A percentile compares a stretch with the other conserved stretches of the same genome.
Conservation (phyloP, 2,888 invertebrate genomes). For the Eueremaeus valkanovi region DNA sequence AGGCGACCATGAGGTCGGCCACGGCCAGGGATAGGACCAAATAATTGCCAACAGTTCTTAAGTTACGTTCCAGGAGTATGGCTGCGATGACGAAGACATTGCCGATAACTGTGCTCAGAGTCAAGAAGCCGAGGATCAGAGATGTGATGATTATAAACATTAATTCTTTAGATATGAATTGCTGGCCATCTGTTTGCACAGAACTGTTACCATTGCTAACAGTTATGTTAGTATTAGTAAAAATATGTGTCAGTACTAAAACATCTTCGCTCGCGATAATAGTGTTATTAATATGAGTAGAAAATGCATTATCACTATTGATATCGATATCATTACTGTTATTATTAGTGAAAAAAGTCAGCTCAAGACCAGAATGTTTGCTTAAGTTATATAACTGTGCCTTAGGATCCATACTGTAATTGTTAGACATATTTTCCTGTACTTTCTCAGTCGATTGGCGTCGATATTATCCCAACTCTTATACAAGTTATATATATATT, state of each 20-base stretch:
- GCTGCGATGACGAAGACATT: conserved; percentile 98
- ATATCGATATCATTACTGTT: neutral
- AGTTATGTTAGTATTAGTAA: neutral
- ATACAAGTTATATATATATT: too few species aligned
- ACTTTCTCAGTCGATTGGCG: too few species aligned
- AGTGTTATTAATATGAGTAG: neutral
- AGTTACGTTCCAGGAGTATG: conserved; percentile 83
- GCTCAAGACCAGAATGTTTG: neutral
- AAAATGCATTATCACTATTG: neutral
- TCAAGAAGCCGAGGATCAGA: conserved; percentile 40
- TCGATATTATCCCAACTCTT: too few species aligned
- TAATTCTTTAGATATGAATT: neutral
- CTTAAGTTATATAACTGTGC: neutral
- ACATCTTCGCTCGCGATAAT: neutral
- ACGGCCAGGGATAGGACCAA: conserved; percentile 93
- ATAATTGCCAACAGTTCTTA: conserved; percentile 93
- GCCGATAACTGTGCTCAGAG: conserved; percentile 57
- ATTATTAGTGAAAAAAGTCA: neutral
- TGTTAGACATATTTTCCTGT: too few species aligned
- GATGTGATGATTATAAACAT: neutral
- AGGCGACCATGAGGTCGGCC: conserved; percentile 94
- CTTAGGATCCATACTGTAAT: neutral
- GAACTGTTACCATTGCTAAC: neutral
- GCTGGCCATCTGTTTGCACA: neutral
- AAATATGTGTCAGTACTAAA: neutral